Evolutionary conservation across 1,140 invertebrate genomes (phyloP), one percentile per base, ranked within the genome.

Genomic region (Anastrepha ludens): DNA sequence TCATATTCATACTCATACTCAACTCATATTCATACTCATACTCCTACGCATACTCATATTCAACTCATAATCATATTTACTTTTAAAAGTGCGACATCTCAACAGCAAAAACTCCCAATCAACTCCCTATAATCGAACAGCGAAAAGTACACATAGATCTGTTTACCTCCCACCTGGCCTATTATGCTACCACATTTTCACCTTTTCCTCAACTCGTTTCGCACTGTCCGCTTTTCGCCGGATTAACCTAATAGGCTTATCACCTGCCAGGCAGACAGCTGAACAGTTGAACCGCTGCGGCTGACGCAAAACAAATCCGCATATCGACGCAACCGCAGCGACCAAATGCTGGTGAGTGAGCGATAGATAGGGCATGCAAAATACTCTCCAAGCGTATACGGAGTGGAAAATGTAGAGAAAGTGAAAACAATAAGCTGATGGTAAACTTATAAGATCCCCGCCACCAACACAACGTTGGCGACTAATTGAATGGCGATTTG

Each of bases 191-290:
- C 64, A 39, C 64, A 67, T 67, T 67, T 39, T 67, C 20, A 67
- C 8, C 64, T 58, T 7, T 81, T 41, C 3, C n/a, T 4, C 47
- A 74, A 74, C 4, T 50, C 17, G 41, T 41, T 15, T 8, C 13
- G 2, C 3, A 7, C 3, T 55, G 8, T 50, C 47, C 17, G 11
- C n/a, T 55, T 81, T 13, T 3, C 29, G 47, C 74, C 44, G 29
- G 74, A 81, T 81, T 81, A 81, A 81, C 47, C 74, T 81, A 81
- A 81, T 81, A 81, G 74, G 74, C 74, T 81, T 81, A 81, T 81
- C 74, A 81, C 74, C 74, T 81, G 74, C 74, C 47, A 81, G 60
- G 47, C 74, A 81, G 74, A 81, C 74, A 55, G 44, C 3, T 50
- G 47, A 81, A 50, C 74, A 55, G 74, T 55, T 81, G 74, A 6